A percentile compares a stretch with the other conserved stretches of the same genome.
These are phyloP conservation scores for Zoanthus solanderi DNA, from an alignment of 92 coral and sea anemone species.

Conservation along the genomic window DNA sequence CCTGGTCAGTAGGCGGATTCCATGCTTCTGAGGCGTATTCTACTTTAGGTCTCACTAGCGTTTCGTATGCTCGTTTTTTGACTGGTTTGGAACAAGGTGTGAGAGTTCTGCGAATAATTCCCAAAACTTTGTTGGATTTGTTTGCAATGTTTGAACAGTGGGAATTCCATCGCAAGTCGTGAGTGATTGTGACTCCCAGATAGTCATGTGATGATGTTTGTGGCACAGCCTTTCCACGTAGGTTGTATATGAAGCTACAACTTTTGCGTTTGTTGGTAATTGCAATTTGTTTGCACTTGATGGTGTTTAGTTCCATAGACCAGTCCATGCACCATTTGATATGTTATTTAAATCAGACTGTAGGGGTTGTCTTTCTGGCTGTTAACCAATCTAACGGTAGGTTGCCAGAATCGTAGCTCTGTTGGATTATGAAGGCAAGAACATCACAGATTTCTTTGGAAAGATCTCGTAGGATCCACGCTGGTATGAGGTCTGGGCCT, in stretches of 20 bases:
- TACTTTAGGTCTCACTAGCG: not conserved
- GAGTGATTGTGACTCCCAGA: not conserved
- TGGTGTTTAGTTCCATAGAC: not conserved
- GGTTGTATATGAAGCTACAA: not conserved
- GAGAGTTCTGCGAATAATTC: not conserved
- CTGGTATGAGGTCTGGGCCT: conserved; percentile 27
- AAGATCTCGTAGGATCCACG: conserved; percentile 4
- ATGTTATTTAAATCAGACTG: not conserved
- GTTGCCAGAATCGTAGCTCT: conserved; percentile 25
- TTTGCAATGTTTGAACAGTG: not conserved
- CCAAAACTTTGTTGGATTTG: not conserved
- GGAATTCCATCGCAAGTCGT: not conserved
- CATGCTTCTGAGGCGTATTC: too few relatives aligned
- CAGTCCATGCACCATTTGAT: not conserved
- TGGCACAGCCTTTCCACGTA: not conserved
- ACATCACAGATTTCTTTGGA: conserved; percentile 28
- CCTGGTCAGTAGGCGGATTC: not conserved
- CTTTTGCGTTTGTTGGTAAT: not conserved
- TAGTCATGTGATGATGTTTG: not conserved
- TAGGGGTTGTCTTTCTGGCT: not conserved
- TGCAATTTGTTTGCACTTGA: not conserved
- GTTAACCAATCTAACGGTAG: not conserved
- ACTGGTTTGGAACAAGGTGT: not conserved
- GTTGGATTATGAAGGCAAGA: conserved; percentile 30
- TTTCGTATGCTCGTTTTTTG: not conserved